Base-by-base conservation (phyloP, 2,888 invertebrate genomes). In the Chrysomela aeneicollis region DNA sequence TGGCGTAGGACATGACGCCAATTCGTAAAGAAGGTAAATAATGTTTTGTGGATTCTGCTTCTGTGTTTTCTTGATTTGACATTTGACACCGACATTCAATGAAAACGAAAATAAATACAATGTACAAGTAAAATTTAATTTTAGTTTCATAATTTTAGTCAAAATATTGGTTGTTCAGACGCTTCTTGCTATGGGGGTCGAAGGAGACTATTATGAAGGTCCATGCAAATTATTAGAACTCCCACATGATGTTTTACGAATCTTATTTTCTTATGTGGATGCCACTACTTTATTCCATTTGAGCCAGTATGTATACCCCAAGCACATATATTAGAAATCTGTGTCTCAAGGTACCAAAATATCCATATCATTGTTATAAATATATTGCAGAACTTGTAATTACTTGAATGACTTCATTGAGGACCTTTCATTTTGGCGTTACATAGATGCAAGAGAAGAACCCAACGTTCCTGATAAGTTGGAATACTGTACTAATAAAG, bases 191-290 rank as follows among this genome's bases (percentile, higher is more conserved):
- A 60, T 66, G 66, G 66, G 62, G 10, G 59, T 66, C 4, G 66
- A 66, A 54, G 66, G 62, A 50, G 62, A 66, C 54, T 66, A 66
- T 59, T 66, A 62, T 22, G 54, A 63, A 30, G 63, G 63, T 15
- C 61, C 59, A 12, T 71, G 71, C 57, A 68, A 67, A 63, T 51
- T 73, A 30, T 51, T 72, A 42, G 68, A 72, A 21, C 66, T 80
- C 10, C 78, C 79, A 0, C 79, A 80, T 50, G 79, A 79, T 67
- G 73, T 77, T 15, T 63, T 81, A 59, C 64, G 77, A 53, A 72
- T 74, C 59, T 73, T 81, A 22, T 73, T 80, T 12, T 73, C 74
- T 9, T 78, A 77, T 71, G 69, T 80, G 52, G 78, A 80, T 69
- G 70, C 78, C 2, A 78, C 77, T 21, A 74, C 77, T 60, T 67